A percentile compares a stretch with the other conserved stretches of the same genome.
Evolutionary conservation across 1,140 invertebrate species (phyloP).

Genomic region (Drosophila biarmipes): DNA sequence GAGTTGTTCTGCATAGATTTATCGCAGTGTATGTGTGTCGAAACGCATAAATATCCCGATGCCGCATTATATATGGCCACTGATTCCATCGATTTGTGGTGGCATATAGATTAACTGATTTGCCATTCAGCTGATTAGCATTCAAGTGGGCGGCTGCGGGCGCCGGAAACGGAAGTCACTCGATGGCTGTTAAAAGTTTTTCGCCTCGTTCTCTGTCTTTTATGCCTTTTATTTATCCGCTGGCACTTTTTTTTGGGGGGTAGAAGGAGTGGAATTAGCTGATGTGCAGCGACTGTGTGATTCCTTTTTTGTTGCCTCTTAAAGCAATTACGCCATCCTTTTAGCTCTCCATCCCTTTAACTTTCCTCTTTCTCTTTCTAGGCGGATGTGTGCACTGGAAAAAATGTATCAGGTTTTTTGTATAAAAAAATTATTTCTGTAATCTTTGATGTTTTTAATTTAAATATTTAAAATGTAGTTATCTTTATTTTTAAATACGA

Average conservation of each 20-base stretch:
- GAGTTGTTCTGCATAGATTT: not conserved
- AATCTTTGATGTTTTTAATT: not conserved
- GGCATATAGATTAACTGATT: constrained; percentile 60
- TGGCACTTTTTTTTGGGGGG: not conserved
- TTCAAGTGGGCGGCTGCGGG: constrained; percentile 11
- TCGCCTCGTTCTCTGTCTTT: constrained; percentile 1
- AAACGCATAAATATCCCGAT: constrained; percentile 23
- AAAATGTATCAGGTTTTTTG: too few relatives aligned
- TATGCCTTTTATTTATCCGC: constrained; percentile 2
- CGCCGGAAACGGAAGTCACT: constrained; percentile 76
- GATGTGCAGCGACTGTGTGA: constrained; percentile 52
- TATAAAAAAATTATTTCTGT: not conserved
- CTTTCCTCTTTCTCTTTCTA: not conserved
- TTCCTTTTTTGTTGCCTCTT: constrained; percentile 44
- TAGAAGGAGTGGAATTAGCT: constrained; percentile 54
- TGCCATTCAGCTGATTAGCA: constrained; percentile 66
- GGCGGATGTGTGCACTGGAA: not conserved
- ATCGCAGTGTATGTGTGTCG: constrained; percentile 5
- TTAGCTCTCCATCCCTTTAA: not conserved
- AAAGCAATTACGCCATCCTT: constrained; percentile 45
- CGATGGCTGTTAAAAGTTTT: constrained; percentile 45
- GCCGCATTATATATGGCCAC: constrained; percentile 19
- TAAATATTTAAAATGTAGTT: not conserved
- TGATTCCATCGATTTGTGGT: constrained; percentile 38
- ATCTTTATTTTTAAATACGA: too few relatives aligned